phyloP scores from a whole-genome alignment of 2,113 vertebrate genomes.

The Cyphomyrus discorhynchus region DNA sequence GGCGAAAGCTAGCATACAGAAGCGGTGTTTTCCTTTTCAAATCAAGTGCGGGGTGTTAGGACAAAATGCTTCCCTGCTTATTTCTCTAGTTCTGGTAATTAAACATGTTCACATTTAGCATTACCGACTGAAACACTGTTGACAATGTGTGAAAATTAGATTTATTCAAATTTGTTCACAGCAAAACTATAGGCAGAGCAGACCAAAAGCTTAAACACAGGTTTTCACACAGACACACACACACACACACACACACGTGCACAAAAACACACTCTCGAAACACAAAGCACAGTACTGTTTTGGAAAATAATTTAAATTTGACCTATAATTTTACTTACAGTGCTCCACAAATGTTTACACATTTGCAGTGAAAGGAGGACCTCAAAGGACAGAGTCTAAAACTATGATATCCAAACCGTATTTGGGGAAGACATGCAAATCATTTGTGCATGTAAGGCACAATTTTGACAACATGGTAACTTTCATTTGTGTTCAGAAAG shows the following conservation, averaged over 20 bases:
- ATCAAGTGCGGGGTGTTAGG: not conserved
- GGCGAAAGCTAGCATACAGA: not conserved
- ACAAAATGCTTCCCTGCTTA: not conserved
- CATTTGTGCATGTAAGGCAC: not conserved
- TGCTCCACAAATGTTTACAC: not conserved
- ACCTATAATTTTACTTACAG: not conserved
- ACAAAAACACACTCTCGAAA: not conserved
- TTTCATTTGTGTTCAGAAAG: not conserved
- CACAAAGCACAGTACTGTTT: not conserved
- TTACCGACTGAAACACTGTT: not conserved
- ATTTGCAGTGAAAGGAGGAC: not conserved
- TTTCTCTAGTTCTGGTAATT: not conserved
- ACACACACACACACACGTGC: not conserved
- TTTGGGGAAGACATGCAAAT: not conserved
- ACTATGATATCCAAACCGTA: not conserved
- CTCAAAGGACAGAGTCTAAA: not conserved
- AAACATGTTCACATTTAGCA: not conserved
- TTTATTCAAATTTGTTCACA: not conserved
- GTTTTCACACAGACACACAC: not conserved
- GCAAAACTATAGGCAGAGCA: not conserved
- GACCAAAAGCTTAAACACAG: not conserved
- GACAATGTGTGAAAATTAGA: not conserved
- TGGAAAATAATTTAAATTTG: not conserved
- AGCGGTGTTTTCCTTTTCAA: not conserved
- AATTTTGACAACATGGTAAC: not conserved